Base-by-base conservation (phyloP, 1,140 invertebrate genomes). In the Sitobion miscanthi region DNA sequence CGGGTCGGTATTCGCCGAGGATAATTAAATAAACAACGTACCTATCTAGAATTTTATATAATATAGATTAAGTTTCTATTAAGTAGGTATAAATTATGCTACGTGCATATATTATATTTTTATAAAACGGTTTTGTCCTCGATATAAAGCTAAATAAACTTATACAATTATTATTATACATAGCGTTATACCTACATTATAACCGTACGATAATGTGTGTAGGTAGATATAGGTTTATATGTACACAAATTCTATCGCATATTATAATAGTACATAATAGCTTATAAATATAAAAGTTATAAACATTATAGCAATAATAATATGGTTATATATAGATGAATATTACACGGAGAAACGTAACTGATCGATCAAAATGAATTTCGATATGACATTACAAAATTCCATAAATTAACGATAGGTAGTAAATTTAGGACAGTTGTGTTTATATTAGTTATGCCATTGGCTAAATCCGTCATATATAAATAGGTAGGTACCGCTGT, bases 21-120 rank as follows among this genome's bases (percentile, higher is more conserved):
- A 17, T 69, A 69, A 69, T 69, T 69, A 69, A 69, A 69, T 69
- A 69, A 69, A 69, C 62, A n/a, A 69, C 62, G 62, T 69, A 69
- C 52, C 52, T 54, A 54, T 69, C 14, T n/a, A 69, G 62, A n/a
- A 11, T 69, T 69, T 77, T 17, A 77, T 77, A n/a, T 77, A n/a
- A 77, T 77, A 77, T 77, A n/a, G 62, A 77, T 77, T 77, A 77
- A 3, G 62, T 77, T 77, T 77, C 62, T n/a, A 77, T 77, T 77
- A 77, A 69, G 42, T 47, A 47, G 9, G 62, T n/a, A 77, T 77
- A 77, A 77, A 35, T 77, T 77, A 77, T n/a, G n/a, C 30, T 69
- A 17, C n/a, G 30, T 77, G 62, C 62, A 77, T 77, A 77, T n/a
- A 77, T 77, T 77, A 77, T 77, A 77, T 77, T 77, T 77, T n/a